Evolutionary conservation across 2,113 vertebrate genomes (phyloP).

Genomic region (Scolopax mira): DNA sequence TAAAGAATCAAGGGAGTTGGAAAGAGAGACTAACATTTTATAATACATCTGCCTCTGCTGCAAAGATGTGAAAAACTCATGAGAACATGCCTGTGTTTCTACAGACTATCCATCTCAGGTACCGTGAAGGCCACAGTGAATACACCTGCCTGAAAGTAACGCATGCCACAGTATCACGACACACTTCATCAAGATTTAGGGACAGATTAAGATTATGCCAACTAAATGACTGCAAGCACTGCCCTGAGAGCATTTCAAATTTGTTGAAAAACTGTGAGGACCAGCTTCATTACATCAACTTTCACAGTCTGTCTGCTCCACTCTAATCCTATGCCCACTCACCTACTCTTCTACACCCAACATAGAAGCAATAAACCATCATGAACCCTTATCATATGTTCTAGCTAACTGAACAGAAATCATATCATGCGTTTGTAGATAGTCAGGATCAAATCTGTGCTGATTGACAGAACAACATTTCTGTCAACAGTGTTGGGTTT

Average conservation of each 20-base stretch:
- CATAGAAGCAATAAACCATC: neutral
- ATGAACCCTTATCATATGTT: no score
- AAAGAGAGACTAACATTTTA: neutral
- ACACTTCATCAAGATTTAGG: neutral
- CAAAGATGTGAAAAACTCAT: neutral
- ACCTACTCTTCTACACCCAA: neutral
- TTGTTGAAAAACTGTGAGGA: neutral
- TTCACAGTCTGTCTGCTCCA: neutral
- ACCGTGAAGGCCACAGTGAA: neutral
- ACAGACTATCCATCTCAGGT: neutral
- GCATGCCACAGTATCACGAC: neutral
- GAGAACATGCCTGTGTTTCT: neutral
- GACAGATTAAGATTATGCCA: neutral
- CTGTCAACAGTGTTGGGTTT: neutral
- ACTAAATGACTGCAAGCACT: neutral
- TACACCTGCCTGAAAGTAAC: neutral
- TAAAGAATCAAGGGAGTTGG: neutral
- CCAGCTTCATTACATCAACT: neutral
- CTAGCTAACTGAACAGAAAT: neutral
- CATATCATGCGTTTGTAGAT: fast-evolving
- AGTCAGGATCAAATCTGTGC: neutral
- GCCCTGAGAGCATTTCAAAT: neutral
- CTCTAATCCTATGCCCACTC: neutral
- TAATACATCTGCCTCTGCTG: neutral
- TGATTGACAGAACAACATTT: neutral